phyloP scores from a whole-genome alignment of 2,888 invertebrate species.

The Oscheius myriophilus region DNA sequence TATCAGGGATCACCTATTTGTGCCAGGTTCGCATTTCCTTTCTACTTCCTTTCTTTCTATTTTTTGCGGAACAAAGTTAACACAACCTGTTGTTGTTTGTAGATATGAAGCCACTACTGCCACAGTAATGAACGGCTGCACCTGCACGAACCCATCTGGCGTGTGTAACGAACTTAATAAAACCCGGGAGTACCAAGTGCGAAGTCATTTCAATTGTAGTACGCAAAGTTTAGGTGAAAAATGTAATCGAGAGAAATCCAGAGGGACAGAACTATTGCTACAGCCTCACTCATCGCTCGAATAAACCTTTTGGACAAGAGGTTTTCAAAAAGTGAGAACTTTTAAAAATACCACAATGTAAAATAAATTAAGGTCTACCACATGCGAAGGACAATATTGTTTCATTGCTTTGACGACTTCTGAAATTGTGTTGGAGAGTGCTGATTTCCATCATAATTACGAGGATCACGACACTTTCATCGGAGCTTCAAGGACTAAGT shows the following conservation, averaged over 20 bases:
- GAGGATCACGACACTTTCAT: conserved; percentile 61
- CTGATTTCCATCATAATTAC: conserved; percentile 57
- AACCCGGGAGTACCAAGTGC: conserved; percentile 59
- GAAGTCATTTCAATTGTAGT: not conserved
- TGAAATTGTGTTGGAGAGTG: conserved; percentile 65
- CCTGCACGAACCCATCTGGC: conserved; percentile 67
- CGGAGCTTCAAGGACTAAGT: conserved; percentile 56
- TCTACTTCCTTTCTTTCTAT: too few relatives aligned
- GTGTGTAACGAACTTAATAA: conserved; percentile 63
- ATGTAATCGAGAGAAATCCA: conserved; percentile 58
- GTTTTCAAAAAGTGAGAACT: conserved; percentile 63
- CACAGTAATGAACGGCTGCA: conserved; percentile 67
- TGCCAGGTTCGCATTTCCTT: conserved; percentile 43
- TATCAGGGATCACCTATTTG: conserved; percentile 64
- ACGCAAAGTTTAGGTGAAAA: conserved; percentile 46
- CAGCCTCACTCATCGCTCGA: conserved; percentile 59
- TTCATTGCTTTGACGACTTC: conserved; percentile 66
- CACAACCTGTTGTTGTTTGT: conserved; percentile 12
- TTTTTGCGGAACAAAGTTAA: not conserved
- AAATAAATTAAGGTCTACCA: conserved; percentile 57
- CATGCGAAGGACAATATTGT: conserved; percentile 69
- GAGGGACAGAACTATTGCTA: conserved; percentile 68
- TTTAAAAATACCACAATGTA: conserved; percentile 1
- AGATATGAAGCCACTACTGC: conserved; percentile 64
- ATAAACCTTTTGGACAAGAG: conserved; percentile 62